Conservation (phyloP, 2,888 invertebrate genomes). For the Catocala sponsa region DNA sequence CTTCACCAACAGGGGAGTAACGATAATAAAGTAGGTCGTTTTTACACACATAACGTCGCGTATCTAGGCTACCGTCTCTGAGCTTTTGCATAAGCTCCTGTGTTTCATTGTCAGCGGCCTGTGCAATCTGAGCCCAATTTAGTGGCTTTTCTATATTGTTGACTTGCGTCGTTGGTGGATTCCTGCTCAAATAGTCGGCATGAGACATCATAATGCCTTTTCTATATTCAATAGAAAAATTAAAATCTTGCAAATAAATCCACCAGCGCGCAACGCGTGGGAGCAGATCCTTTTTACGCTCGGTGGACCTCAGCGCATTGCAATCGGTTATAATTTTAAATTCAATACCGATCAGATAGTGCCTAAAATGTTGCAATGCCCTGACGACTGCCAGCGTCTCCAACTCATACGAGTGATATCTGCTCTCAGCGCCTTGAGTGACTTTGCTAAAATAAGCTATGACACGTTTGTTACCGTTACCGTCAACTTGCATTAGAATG, state of each 20-base stretch:
- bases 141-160: constrained; percentile 6
- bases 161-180: constrained; percentile 24
- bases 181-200: constrained; percentile 38
- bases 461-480: constrained; percentile 17
- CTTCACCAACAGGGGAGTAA: constrained; percentile 29
- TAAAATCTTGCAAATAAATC: constrained; percentile 30
- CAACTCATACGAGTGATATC: no score
- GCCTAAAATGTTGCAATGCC: constrained; percentile 45
- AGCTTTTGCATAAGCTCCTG: constrained; percentile 2
- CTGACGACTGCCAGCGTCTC: constrained; percentile 41
- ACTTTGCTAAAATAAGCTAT: constrained; percentile 26
- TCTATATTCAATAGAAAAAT: constrained; percentile 41
- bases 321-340: constrained; percentile 47
- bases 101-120: constrained; percentile 4
- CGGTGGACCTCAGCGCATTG: constrained; percentile 44
- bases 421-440: no score
- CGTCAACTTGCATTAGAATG: constrained; percentile 26
- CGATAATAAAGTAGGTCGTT: constrained; percentile 25
- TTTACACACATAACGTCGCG: background rate
- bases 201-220: constrained; percentile 42
- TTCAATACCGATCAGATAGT: constrained; percentile 37
- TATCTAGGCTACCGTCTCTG: background rate
- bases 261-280: constrained; percentile 37
- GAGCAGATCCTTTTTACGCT: constrained; percentile 44
- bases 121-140: constrained; percentile 35